Evolutionary conservation across 1,140 invertebrate genomes (phyloP), one percentile per base, ranked within the genome.

Genomic region (Zeugodacus cucurbitae): DNA sequence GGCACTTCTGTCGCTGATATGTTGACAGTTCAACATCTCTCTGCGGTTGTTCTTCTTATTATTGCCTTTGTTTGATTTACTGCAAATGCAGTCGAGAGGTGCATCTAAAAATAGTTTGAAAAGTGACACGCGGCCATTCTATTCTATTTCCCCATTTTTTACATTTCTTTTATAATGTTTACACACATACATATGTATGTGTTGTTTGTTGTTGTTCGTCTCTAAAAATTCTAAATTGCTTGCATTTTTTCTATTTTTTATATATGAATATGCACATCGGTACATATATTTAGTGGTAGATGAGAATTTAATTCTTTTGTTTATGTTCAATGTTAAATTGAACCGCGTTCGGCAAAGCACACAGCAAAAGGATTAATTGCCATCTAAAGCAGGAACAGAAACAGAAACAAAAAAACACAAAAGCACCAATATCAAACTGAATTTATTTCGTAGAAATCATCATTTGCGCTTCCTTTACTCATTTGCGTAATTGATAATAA

Each of bases 61-160:
- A 11, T 48, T 26, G 22, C 14, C 48, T 82, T 48, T 7, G 3
- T 82, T 44, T 82, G 74, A 48, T 4, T 82, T 82, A 44, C 74
- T 44, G 74, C 74, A 54, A 82, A 82, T 82, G 74, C 74, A 82
- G 41, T 41, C 74, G n/a, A 34, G 41, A 82, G 22, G n/a, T 29
- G 37, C 64, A 29, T 44, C 41, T 29, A 48, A 82, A 82, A 82
- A 82, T 48, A 48, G 20, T 82, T 48, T 34, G 20, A 11, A 82
- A 82, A 48, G 41, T 78, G 22, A 82, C 41, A 82, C 74, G 74
- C 41, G n/a, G 26, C 26, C 74, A 82, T 82, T 82, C 1, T 82
- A 82, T 82, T 82, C 1, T 82, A 34, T 74, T 74, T 74, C 67
- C 64, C 74, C 74, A 82, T 29, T 82, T 82, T 82, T 82, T 82